Evolutionary conservation across 1,140 invertebrate genomes (phyloP).

Genomic region (Protaetia brevitarsis): DNA sequence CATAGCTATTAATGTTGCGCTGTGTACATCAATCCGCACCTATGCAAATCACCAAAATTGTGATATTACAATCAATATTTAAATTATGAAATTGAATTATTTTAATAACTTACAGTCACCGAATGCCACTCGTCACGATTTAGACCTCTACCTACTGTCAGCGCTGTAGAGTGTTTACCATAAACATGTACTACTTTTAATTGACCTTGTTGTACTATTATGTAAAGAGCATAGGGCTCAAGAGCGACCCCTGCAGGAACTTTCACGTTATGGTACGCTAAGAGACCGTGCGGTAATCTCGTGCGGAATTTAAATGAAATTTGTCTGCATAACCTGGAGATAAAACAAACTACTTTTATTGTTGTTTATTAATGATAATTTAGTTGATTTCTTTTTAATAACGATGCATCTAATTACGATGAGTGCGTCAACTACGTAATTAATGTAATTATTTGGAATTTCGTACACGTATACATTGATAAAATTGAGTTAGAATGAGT

Average conservation of each 20-base stretch:
- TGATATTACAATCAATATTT: conserved; percentile 4
- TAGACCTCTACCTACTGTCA: conserved; percentile 82
- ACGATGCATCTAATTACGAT: conserved; percentile 1
- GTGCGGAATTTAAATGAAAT: conserved; percentile 87
- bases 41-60: conserved; percentile 31
- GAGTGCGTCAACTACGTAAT: not conserved
- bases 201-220: conserved; percentile 85
- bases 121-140: conserved; percentile 88
- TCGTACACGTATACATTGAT: no score
- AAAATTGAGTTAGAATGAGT: no score
- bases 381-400: no score
- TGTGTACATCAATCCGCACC: conserved; percentile 79
- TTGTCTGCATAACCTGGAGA: conserved; percentile 74
- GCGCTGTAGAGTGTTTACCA: conserved; percentile 76
- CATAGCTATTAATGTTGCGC: conserved; percentile 73
- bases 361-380: not conserved
- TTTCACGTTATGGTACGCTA: conserved; percentile 87
- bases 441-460: no score
- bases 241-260: conserved; percentile 71
- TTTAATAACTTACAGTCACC: conserved; percentile 59
- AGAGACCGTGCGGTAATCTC: conserved; percentile 76
- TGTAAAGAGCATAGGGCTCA: conserved; percentile 78
- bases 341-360: not conserved
- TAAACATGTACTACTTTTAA: conserved; percentile 87
- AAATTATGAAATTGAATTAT: not conserved